Evolutionary conservation across 2,888 invertebrate genomes (phyloP).

Genomic region (Lagria hirta): DNA sequence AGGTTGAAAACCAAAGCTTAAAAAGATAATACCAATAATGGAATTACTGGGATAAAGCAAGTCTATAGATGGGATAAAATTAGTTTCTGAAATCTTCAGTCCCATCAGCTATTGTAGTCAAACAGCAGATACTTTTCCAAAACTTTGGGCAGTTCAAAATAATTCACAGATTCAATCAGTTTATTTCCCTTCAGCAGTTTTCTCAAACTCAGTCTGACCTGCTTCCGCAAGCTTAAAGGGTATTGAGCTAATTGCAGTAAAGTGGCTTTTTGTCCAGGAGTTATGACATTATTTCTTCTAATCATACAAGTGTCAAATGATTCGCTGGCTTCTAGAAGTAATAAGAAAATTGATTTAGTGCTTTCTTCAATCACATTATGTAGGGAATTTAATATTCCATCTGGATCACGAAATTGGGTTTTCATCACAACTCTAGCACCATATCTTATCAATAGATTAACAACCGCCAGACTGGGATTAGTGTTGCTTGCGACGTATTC

Average conservation of each 20-base stretch:
- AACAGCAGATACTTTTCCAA: slow-evolving; percentile 70
- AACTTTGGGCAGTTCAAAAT: slow-evolving; percentile 65
- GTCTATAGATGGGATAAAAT: slow-evolving; percentile 12
- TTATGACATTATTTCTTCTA: slow-evolving; percentile 67
- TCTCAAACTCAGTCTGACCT: slow-evolving; percentile 49
- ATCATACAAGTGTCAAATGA: slow-evolving; percentile 81
- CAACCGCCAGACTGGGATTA: slow-evolving; percentile 66
- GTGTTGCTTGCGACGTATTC: slow-evolving; percentile 79
- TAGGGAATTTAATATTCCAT: slow-evolving; percentile 78
- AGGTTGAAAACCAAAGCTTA: slow-evolving; percentile 33
- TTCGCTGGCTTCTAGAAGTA: slow-evolving; percentile 73
- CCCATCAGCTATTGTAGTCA: slow-evolving; percentile 61
- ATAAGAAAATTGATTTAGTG: slow-evolving; percentile 64
- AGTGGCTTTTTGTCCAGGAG: slow-evolving; percentile 64
- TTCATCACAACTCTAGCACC: slow-evolving; percentile 82
- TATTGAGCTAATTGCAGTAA: slow-evolving; percentile 67
- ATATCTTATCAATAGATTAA: slow-evolving; percentile 69
- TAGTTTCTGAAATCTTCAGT: too few relatives aligned
- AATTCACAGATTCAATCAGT: slow-evolving; percentile 59
- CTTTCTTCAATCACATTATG: slow-evolving; percentile 65
- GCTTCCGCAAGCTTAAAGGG: slow-evolving; percentile 68
- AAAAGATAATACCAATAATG: slow-evolving; percentile 30
- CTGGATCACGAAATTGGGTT: slow-evolving; percentile 81
- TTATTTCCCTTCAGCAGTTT: slow-evolving; percentile 60
- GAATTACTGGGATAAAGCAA: slow-evolving; percentile 31